These are phyloP conservation scores for Tetragnatha versicolor DNA, from an alignment of 1,140 invertebrate genomes.

Conservation along the genomic window DNA sequence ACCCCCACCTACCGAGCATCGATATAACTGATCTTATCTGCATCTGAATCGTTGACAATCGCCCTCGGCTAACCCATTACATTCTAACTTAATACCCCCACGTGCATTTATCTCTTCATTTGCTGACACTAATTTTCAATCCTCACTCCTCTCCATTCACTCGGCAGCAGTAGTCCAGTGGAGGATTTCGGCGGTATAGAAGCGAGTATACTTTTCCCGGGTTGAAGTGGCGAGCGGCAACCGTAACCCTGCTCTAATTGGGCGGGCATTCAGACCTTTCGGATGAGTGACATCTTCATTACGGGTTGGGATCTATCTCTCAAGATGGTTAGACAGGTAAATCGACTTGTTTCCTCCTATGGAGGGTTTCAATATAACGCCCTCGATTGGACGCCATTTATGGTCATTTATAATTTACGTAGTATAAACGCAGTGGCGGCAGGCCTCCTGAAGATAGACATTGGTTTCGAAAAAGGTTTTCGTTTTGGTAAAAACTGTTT, in stretches of 20 bases:
- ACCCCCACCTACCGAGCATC: no score
- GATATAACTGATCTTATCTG: no score
- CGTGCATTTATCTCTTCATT: neutral
- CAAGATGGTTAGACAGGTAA: neutral
- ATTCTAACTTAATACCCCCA: neutral
- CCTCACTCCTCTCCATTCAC: neutral
- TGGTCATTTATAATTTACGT: neutral
- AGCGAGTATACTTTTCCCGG: no score
- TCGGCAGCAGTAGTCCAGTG: no score
- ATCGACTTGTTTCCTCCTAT: neutral
- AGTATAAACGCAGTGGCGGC: no score
- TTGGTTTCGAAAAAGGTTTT: no score
- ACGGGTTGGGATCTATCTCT: neutral
- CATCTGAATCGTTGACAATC: no score
- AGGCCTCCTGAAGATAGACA: no score
- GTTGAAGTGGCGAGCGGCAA: neutral
- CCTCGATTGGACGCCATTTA: neutral
- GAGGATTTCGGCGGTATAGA: no score
- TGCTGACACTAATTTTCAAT: neutral
- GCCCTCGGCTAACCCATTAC: neutral
- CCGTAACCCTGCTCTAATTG: neutral
- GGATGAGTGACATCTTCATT: slow-evolving; percentile 21
- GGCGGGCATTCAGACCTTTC: neutral
- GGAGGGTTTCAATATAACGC: no score
- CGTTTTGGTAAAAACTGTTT: no score